Conservation (phyloP, 1,140 invertebrate species). For the Hormaphis cornu region DNA sequence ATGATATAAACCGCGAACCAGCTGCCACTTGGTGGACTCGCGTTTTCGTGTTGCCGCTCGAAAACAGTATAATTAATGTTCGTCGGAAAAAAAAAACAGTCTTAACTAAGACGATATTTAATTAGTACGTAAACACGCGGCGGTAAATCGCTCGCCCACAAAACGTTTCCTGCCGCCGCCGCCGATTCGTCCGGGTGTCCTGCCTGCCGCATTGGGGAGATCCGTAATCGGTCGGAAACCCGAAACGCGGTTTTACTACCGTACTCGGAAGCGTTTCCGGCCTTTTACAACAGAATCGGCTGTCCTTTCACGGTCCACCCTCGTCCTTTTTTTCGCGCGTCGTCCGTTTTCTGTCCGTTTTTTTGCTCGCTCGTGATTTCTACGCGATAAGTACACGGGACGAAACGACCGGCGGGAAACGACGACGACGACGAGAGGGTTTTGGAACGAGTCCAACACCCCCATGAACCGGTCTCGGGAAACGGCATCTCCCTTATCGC, state of each 20-base stretch:
- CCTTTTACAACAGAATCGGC: neutral
- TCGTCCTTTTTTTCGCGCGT: too few relatives aligned
- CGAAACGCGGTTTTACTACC: slow-evolving; percentile 19
- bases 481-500: slow-evolving; percentile 23
- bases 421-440: neutral
- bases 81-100: too few relatives aligned
- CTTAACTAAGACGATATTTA: too few relatives aligned
- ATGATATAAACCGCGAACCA: too few relatives aligned
- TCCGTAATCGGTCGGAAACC: slow-evolving; percentile 16
- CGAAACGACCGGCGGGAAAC: slow-evolving; percentile 15
- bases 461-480: slow-evolving; percentile 19
- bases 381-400: slow-evolving; percentile 8
- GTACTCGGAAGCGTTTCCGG: slow-evolving; percentile 20
- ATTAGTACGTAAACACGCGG: too few relatives aligned
- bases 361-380: slow-evolving; percentile 13
- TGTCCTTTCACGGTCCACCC: neutral
- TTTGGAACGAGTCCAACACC: neutral
- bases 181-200: neutral
- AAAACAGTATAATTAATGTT: too few relatives aligned
- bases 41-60: too few relatives aligned
- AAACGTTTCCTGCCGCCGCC: too few relatives aligned
- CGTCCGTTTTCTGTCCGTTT: neutral
- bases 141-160: too few relatives aligned
- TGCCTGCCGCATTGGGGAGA: neutral
- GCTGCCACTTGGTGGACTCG: too few relatives aligned